Conservation (phyloP, 2,797 vertebrate species). For the Enoplosus armatus region DNA sequence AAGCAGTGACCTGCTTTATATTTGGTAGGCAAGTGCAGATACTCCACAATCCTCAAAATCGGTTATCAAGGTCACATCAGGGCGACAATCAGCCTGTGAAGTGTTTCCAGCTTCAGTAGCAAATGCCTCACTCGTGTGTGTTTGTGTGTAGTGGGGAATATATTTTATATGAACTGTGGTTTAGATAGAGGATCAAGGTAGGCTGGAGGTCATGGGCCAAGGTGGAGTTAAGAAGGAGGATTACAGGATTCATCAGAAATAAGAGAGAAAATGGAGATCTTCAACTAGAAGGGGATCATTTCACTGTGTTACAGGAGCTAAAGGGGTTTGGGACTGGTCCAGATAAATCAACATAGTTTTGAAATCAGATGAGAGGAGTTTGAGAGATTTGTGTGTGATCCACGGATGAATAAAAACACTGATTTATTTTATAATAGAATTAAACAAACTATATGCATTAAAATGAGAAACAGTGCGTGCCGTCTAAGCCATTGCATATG, state of each 20-base stretch:
- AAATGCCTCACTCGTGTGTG: neutral
- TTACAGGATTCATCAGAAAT: constrained; percentile 6
- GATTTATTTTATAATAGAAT: neutral
- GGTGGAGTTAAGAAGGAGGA: constrained; percentile 2
- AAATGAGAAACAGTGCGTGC: neutral
- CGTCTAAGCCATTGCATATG: neutral
- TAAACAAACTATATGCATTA: neutral
- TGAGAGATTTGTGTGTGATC: constrained; percentile 3
- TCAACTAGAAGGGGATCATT: neutral
- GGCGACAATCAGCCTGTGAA: neutral
- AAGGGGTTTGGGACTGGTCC: neutral
- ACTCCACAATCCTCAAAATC: constrained; percentile 11
- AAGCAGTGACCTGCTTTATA: neutral
- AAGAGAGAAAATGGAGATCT: neutral
- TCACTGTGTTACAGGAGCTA: neutral
- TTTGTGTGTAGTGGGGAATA: neutral
- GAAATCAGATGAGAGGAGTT: neutral
- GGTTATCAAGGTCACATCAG: constrained; percentile 7
- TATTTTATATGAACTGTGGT: neutral
- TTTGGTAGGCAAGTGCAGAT: neutral
- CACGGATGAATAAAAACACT: neutral
- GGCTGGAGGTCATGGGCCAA: constrained; percentile 14
- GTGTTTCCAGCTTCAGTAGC: neutral
- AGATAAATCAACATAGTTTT: constrained; percentile 6
- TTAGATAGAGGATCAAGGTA: neutral